Evolutionary conservation across 2,113 vertebrate species (phyloP).

Genomic region (Ahaetulla prasina): DNA sequence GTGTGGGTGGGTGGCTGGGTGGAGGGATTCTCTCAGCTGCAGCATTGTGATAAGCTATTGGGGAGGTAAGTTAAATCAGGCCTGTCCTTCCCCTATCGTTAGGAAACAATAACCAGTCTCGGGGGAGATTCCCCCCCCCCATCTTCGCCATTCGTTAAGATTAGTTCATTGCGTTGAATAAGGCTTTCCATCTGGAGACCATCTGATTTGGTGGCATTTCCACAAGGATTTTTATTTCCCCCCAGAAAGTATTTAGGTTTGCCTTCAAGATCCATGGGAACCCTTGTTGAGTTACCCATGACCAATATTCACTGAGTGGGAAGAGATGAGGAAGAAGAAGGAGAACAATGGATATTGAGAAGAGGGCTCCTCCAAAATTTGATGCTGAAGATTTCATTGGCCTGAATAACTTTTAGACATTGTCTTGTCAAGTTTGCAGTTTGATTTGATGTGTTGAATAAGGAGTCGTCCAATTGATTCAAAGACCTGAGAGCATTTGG

Average conservation of each 20-base stretch:
- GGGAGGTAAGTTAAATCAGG: conserved; percentile 40
- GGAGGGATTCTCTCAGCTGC: conserved; percentile 34
- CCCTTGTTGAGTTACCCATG: background rate
- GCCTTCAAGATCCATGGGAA: background rate
- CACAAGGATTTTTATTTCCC: conserved; percentile 15
- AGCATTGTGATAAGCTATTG: conserved; percentile 49
- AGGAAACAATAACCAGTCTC: conserved; percentile 31
- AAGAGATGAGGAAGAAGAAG: background rate
- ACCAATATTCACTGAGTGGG: background rate
- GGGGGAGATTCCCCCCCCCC: conserved; percentile 15
- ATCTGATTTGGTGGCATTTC: conserved; percentile 16
- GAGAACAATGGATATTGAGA: background rate
- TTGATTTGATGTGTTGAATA: background rate
- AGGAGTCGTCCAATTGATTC: background rate
- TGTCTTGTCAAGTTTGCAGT: background rate
- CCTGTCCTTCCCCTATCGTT: background rate
- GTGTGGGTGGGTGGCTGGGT: background rate
- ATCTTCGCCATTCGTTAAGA: conserved; percentile 23
- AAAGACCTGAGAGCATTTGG: background rate
- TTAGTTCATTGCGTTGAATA: conserved; percentile 30
- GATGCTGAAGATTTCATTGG: background rate
- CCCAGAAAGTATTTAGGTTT: background rate
- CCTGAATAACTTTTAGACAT: background rate
- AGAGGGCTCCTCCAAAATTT: background rate
- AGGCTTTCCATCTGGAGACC: conserved; percentile 36